Evolutionary conservation across 1,140 invertebrate species (phyloP).

Genomic region (Eufriesea mexicana): DNA sequence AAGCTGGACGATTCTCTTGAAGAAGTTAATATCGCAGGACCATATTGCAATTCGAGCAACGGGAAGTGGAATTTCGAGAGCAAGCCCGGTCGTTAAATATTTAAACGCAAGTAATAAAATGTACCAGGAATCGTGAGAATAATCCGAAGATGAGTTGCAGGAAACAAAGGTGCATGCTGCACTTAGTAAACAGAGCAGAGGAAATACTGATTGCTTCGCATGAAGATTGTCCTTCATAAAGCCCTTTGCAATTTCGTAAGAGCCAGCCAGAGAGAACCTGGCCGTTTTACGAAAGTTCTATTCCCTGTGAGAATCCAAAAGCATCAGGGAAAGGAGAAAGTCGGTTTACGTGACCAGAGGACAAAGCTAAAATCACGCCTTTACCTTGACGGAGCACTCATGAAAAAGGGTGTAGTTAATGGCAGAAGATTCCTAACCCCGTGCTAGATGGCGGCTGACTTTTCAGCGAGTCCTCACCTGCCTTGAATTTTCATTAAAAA

Average conservation of each 20-base stretch:
- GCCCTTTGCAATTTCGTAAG: slow-evolving; percentile 52
- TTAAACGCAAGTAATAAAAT: neutral
- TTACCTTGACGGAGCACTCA: slow-evolving; percentile 45
- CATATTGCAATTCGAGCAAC: neutral
- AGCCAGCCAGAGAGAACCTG: slow-evolving; percentile 8
- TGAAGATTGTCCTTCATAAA: neutral
- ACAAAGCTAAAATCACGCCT: slow-evolving; percentile 68
- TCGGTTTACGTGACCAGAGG: slow-evolving; percentile 63
- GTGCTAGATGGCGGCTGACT: slow-evolving; percentile 46
- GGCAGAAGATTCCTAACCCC: slow-evolving; percentile 61
- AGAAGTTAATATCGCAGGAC: neutral
- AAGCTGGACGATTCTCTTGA: neutral
- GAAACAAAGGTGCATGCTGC: neutral
- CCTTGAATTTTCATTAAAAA: slow-evolving; percentile 59
- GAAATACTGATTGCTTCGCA: slow-evolving; percentile 15
- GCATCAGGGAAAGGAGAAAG: slow-evolving; percentile 54
- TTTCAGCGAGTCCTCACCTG: slow-evolving; percentile 28
- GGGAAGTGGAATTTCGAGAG: neutral
- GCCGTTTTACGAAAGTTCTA: slow-evolving; percentile 49
- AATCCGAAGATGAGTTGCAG: neutral
- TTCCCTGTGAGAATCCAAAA: slow-evolving; percentile 59
- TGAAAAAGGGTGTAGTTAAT: slow-evolving; percentile 65
- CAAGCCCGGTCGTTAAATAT: neutral
- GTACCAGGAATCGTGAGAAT: neutral
- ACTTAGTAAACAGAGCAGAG: neutral